Evolutionary conservation across 2,888 invertebrate species (phyloP), one percentile per base, ranked within the genome.

Genomic region (Volucella bombylans): DNA sequence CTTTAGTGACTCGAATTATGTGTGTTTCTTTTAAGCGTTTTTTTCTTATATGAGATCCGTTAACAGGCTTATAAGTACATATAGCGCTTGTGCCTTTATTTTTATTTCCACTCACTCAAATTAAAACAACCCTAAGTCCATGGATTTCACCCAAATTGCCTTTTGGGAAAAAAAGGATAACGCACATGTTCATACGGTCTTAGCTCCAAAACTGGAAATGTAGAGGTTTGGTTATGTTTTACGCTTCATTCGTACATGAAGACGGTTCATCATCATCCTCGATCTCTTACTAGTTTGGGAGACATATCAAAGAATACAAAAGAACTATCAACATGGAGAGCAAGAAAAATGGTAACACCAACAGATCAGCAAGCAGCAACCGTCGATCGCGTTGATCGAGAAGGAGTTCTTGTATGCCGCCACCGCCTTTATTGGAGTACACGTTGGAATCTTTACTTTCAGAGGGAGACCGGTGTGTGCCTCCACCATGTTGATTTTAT

Each of bases 221-320:
- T 6, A 31, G 31, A 31, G 6, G 4, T 31, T 31, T 6, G 6
- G 31, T 31, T 31, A 31, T 31, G 31, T 31, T 31, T 31, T 31
- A 31, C 31, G 4, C 4, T 23, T 4, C 2, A 23, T 23, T 23
- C 23, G 4, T 31, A 31, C 31, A 31, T 31, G 67, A 82, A 76
- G 82, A 61, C 79, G 54, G 64, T 69, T 79, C 69, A 79, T 73
- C 68, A 83, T 79, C 65, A 49, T 74, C n/a, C 45, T 76, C 77
- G 79, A 83, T 83, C 69, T 68, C 74, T 74, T 65, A 69, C 79
- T 73, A 68, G 73, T 68, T 31, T 64, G 47, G 73, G 54, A 72
- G 71, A 14, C 31, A 38, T 65, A 23, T 14, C 18, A 71, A 65
- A 52, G 11, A 54, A 57, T 49, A 71, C 15, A 23, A 18, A 73